phyloP scores from a whole-genome alignment of 2,113 vertebrate species.

The Prochilodus magdalenae region DNA sequence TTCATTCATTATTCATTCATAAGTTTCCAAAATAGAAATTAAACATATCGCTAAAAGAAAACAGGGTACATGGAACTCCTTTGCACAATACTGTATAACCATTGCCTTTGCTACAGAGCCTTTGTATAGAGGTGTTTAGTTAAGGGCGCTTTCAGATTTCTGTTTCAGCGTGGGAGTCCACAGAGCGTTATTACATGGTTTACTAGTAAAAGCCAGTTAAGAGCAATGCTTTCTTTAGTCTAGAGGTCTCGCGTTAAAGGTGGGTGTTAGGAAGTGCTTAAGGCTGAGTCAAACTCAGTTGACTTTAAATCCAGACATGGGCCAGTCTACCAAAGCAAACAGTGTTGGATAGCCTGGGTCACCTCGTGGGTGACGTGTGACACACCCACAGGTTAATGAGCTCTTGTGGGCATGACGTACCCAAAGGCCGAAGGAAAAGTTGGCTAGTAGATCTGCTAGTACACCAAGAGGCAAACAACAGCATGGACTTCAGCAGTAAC shows the following conservation, averaged over 20 bases:
- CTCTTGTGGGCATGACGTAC: constrained; percentile 64
- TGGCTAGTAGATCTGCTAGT: background rate
- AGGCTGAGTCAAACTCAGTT: constrained; percentile 25
- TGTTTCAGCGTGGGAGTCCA: background rate
- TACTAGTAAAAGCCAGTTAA: background rate
- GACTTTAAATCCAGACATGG: constrained; percentile 36
- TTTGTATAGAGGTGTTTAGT: no score
- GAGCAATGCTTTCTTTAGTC: background rate
- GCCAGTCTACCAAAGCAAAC: background rate
- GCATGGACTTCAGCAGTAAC: background rate
- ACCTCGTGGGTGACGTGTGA: constrained; percentile 9
- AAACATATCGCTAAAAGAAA: no score
- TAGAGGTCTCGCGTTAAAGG: background rate
- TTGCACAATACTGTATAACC: no score
- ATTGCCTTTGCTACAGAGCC: no score
- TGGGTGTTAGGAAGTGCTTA: background rate
- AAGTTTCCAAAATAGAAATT: no score
- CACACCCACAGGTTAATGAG: background rate
- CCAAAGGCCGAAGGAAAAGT: constrained; percentile 69
- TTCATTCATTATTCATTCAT: no score
- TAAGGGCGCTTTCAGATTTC: background rate
- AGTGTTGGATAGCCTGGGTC: background rate
- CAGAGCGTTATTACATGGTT: no score
- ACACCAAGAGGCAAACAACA: background rate
- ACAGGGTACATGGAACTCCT: no score